A percentile compares a stretch with the other conserved stretches of the same genome.
phyloP scores from a whole-genome alignment of 2,797 vertebrate species.

The Pachyuromys duprasi region DNA sequence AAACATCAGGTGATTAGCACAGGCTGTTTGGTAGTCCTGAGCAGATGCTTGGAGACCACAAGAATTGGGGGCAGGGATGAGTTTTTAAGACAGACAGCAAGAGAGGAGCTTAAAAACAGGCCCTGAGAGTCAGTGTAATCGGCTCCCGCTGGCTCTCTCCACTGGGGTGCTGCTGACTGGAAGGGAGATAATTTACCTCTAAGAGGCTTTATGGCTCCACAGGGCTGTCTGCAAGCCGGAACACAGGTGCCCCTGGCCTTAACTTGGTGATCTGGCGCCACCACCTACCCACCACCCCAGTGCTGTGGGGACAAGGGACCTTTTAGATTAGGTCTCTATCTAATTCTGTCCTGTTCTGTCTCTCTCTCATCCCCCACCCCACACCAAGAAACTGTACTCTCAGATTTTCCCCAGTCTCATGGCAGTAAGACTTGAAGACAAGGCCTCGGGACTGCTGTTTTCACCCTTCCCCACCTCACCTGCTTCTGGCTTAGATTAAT shows the following conservation, averaged over 20 bases:
- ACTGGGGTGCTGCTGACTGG: slow-evolving; percentile 49
- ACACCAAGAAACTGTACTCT: not conserved
- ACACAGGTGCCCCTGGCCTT: not conserved
- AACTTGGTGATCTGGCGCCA: not conserved
- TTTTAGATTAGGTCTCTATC: not conserved
- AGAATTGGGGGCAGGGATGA: not conserved
- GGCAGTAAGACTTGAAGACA: not conserved
- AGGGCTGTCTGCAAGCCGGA: not conserved
- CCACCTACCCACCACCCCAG: rapidly evolving
- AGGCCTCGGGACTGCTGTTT: not conserved
- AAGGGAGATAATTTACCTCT: slow-evolving; percentile 67
- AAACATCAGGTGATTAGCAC: not conserved
- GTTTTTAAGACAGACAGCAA: slow-evolving; percentile 54
- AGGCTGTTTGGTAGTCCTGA: not conserved
- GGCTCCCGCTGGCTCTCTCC: slow-evolving; percentile 37
- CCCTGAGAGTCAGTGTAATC: slow-evolving; percentile 51
- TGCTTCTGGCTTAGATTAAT: not conserved
- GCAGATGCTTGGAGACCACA: not conserved
- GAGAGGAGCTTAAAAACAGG: not conserved
- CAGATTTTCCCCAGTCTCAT: not conserved
- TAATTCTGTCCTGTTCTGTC: not conserved
- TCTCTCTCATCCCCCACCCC: not conserved
- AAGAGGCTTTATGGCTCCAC: slow-evolving; percentile 64
- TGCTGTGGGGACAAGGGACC: not conserved
- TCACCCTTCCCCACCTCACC: rapidly evolving